Conservation (phyloP, 1,140 invertebrate genomes). For the Leptinotarsa texana region DNA sequence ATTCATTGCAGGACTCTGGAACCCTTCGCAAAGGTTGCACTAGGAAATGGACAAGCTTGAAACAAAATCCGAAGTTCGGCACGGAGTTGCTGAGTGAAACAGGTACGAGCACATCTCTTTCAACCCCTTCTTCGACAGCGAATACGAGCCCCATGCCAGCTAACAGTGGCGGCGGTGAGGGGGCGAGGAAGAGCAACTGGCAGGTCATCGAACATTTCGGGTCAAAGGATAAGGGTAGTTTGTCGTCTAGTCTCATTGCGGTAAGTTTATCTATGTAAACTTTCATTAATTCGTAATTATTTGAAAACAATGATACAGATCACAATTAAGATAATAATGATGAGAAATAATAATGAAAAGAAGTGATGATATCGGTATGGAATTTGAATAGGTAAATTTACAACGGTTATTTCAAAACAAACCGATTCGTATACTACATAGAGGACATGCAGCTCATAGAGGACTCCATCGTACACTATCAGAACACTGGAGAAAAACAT, state of each 20-base stretch:
- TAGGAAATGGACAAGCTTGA: conserved; percentile 59
- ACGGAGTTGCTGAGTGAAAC: conserved; percentile 45
- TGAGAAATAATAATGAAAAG: no score
- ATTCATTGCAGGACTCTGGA: conserved; percentile 47
- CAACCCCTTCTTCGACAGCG: conserved; percentile 56
- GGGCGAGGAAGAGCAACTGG: conserved; percentile 79
- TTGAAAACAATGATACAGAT: no score
- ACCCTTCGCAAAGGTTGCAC: conserved; percentile 51
- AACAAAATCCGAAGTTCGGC: conserved; percentile 54
- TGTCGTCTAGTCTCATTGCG: conserved; percentile 61
- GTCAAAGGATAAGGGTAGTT: conserved; percentile 57
- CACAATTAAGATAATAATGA: no score
- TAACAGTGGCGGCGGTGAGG: conserved; percentile 53
- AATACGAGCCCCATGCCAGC: conserved; percentile 53
- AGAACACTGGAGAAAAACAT: no score
- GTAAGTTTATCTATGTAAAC: conserved; percentile 51
- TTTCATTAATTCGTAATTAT: no score
- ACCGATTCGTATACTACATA: no score
- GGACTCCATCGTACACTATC: no score
- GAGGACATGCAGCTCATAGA: no score
- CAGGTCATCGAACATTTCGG: conserved; percentile 83
- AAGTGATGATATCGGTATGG: no score
- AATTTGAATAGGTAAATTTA: no score
- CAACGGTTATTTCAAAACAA: no score
- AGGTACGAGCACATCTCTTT: conserved; percentile 47